Conservation (phyloP, 2,113 vertebrate species). For the Cranoglanis bouderius region DNA sequence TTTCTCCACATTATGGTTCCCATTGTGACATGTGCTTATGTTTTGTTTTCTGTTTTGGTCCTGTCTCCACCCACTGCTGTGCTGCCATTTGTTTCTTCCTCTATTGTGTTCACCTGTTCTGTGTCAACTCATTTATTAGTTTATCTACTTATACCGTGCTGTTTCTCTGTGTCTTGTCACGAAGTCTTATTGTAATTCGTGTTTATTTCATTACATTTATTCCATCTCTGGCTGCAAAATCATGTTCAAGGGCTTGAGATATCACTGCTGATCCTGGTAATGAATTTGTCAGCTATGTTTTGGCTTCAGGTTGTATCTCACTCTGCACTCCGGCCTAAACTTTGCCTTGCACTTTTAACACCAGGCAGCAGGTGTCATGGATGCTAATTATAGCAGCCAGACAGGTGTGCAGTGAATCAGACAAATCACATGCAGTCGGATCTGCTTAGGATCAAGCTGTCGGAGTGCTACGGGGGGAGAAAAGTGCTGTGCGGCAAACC, state of each 20-base stretch:
- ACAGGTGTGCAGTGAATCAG: slow-evolving; percentile 70
- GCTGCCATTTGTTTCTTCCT: not conserved
- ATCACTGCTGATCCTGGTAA: slow-evolving; percentile 22
- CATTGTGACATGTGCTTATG: not conserved
- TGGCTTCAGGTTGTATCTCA: slow-evolving; percentile 61
- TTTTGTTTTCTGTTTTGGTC: not conserved
- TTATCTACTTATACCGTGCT: not conserved
- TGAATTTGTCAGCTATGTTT: slow-evolving; percentile 50
- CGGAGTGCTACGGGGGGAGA: slow-evolving; percentile 54
- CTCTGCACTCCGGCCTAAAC: slow-evolving; percentile 65
- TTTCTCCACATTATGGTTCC: not conserved
- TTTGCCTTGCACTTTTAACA: slow-evolving; percentile 73
- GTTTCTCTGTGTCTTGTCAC: not conserved
- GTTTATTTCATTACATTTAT: not conserved
- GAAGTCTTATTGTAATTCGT: not conserved
- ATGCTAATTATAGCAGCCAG: slow-evolving; percentile 75
- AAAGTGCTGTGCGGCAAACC: slow-evolving; percentile 26
- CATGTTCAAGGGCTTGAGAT: slow-evolving; percentile 1
- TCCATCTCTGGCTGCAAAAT: not conserved
- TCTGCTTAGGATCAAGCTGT: slow-evolving; percentile 71
- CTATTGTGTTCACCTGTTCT: not conserved
- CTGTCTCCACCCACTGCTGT: not conserved
- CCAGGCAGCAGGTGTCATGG: slow-evolving; percentile 69
- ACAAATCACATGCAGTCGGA: slow-evolving; percentile 75
- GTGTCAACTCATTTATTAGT: not conserved